phyloP scores from a whole-genome alignment of 2,113 vertebrate species.

The Parotia lawesii region DNA sequence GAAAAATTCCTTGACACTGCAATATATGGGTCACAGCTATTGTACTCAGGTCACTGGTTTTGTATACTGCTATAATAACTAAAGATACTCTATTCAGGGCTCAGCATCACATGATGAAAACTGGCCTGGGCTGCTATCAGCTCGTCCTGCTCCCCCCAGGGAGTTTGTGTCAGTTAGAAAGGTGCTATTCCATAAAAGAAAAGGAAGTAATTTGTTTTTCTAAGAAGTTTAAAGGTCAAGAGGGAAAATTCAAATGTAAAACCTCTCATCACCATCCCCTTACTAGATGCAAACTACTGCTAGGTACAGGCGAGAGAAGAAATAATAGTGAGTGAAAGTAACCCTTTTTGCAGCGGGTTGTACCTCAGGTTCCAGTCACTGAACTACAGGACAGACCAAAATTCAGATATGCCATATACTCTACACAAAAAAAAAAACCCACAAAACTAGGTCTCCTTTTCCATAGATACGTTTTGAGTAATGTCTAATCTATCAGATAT shows the following conservation, averaged over 20 bases:
- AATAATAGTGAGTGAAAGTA: background rate
- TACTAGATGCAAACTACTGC: background rate
- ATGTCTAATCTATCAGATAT: background rate
- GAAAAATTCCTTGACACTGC: constrained; percentile 22
- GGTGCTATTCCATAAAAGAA: background rate
- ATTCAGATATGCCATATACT: background rate
- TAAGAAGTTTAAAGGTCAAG: background rate
- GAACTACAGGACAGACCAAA: background rate
- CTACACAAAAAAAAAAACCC: background rate
- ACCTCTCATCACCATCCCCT: background rate
- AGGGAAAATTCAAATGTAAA: background rate
- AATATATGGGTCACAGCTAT: background rate
- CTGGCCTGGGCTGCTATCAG: background rate
- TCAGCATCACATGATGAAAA: background rate
- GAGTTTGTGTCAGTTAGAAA: background rate
- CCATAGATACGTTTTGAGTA: background rate
- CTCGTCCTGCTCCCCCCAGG: background rate
- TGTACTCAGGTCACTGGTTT: background rate
- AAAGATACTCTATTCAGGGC: background rate
- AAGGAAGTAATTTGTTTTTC: background rate
- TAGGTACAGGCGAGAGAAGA: background rate
- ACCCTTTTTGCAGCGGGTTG: background rate
- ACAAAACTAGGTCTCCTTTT: background rate
- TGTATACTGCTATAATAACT: constrained; percentile 12
- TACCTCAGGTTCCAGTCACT: background rate